phyloP scores from a whole-genome alignment of 2,888 invertebrate genomes.

The Leucophenga maculata region DNA sequence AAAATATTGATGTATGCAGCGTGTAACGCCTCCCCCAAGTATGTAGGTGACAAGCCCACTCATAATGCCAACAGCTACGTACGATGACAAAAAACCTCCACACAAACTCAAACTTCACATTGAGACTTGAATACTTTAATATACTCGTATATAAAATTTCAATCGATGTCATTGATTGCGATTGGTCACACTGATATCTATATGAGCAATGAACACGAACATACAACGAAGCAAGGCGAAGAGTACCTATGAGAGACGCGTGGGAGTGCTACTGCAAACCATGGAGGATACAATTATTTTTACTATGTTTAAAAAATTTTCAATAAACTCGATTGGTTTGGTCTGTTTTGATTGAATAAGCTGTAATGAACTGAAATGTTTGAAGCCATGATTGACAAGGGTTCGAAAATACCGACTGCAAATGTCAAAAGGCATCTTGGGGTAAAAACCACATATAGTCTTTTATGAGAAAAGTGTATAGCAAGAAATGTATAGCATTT shows the following conservation, averaged over 20 bases:
- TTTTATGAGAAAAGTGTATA: too few species aligned
- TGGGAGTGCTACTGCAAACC: too few species aligned
- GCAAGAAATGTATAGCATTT: too few species aligned
- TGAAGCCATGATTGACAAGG: constrained; percentile 39
- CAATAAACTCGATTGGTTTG: too few species aligned
- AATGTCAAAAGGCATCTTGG: too few species aligned
- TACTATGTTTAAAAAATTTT: too few species aligned
- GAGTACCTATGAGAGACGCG: too few species aligned
- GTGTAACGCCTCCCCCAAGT: neutral
- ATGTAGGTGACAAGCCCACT: neutral
- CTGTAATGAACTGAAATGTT: neutral
- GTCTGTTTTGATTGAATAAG: too few species aligned
- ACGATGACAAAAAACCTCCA: neutral
- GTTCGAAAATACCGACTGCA: constrained; percentile 25
- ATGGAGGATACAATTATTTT: neutral
- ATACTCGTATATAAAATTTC: constrained; percentile 23
- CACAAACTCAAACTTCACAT: neutral
- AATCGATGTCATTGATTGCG: constrained; percentile 28
- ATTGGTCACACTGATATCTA: constrained; percentile 28
- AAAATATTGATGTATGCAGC: neutral
- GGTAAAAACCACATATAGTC: too few species aligned
- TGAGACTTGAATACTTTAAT: neutral
- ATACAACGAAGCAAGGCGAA: too few species aligned
- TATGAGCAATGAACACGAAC: too few species aligned
- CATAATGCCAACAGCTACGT: neutral